Base-by-base conservation (phyloP, 1,140 invertebrate species). In the Andrena cerasifolii region DNA sequence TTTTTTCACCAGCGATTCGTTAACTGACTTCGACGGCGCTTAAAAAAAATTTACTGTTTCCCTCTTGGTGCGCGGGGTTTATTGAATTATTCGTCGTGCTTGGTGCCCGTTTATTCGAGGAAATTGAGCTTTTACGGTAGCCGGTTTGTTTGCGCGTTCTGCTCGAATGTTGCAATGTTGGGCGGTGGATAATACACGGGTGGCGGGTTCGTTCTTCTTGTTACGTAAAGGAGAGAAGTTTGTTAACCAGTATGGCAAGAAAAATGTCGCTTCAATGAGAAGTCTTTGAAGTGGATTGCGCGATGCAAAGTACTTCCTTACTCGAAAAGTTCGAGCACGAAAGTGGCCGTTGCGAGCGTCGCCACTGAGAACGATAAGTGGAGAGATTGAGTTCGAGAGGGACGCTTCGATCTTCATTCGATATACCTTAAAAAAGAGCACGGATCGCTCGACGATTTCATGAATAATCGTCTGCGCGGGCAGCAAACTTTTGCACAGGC, bases 381-480 rank as follows among this genome's bases (percentile, higher is more conserved):
- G 40, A 67, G n/a, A 7, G 26, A 58, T 33, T 24, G 26, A 45
- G 36, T 33, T n/a, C 28, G 36, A 75, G n/a, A 45, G 65, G 36
- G 73, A 70, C 31, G 33, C 43, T 59, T n/a, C 45, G 26, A n/a
- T 51, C 24, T 63, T 40, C 31, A 18, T 47, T 61, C 24, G 45
- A 51, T 61, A 51, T 61, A 40, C 26, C 4, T 1, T 59, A 28
- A 70, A 28, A 70, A 61, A 18, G 56, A 53, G 53, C 14, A 18
- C 43, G 67, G 12, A 16, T 24, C 28, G 28, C 1, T 53, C 47
- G 47, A 53, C 31, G 18, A 65, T 74, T 74, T 40, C 18, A 65
- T 31, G 71, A 74, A 74, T 74, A 74, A 74, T 67, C 49, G 40
- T 5, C 26, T 40, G 24, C 54, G 56, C 54, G 18, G 18, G 24